Evolutionary conservation across 1,140 invertebrate genomes (phyloP).

Genomic region (Drosophila lacteicornis): DNA sequence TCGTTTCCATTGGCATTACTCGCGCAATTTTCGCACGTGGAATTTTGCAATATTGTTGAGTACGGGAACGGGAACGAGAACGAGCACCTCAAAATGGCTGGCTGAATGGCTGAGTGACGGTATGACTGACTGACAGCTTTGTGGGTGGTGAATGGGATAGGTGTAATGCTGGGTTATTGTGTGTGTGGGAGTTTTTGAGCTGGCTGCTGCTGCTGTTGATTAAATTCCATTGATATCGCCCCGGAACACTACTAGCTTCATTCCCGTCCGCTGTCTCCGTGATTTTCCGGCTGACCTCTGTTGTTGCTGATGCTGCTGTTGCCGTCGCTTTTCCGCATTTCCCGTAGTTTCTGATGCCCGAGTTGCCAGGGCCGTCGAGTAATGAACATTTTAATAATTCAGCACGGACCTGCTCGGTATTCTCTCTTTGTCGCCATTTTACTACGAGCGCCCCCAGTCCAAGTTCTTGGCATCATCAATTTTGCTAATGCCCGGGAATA

Average conservation of each 20-base stretch:
- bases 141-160: neutral
- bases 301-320: neutral
- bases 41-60: conserved; percentile 77
- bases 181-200: conserved; percentile 24
- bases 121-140: conserved; percentile 26
- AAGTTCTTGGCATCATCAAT: conserved; percentile 39
- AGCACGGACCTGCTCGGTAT: conserved; percentile 17
- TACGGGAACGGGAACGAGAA: conserved; percentile 32
- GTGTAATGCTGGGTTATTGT: neutral
- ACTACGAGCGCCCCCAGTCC: conserved; percentile 1
- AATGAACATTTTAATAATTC: conserved; percentile 80
- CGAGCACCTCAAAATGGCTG: conserved; percentile 22
- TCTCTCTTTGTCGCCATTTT: conserved; percentile 29
- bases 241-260: conserved; percentile 12
- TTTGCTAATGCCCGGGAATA: conserved; percentile 55
- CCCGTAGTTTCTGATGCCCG: neutral
- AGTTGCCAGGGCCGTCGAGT: conserved; percentile 46
- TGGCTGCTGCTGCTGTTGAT: conserved; percentile 64
- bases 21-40: conserved; percentile 80
- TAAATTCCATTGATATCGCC: conserved; percentile 77
- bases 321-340: conserved; percentile 15
- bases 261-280: conserved; percentile 41
- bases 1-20: conserved; percentile 73
- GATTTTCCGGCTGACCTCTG: conserved; percentile 76
- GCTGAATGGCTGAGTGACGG: conserved; percentile 5